These are phyloP conservation scores for Scaptomyza polygonia DNA, from an alignment of 2,888 invertebrate genomes.

Conservation along the genomic window DNA sequence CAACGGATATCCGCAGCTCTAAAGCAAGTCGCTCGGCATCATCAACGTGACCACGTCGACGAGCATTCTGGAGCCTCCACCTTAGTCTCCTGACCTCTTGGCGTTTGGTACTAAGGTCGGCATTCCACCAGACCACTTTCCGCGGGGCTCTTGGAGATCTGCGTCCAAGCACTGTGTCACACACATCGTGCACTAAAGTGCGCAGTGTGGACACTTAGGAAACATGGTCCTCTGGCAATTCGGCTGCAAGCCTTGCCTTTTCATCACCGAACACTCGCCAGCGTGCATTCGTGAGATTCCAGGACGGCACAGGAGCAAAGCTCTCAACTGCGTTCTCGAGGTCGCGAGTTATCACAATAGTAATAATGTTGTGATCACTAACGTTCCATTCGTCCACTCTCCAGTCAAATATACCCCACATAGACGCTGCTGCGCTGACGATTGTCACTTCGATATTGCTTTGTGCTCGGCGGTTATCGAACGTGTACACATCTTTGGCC, in stretches of 20 bases:
- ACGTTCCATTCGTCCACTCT: neutral
- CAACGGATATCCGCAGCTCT: neutral
- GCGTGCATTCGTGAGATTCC: constrained; percentile 12
- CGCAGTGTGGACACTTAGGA: constrained; percentile 16
- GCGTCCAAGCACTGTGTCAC: constrained; percentile 14
- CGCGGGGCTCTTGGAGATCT: constrained; percentile 3
- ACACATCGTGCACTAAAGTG: constrained; percentile 8
- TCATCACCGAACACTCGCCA: constrained; percentile 24
- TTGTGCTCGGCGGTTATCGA: neutral
- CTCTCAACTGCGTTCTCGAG: constrained; percentile 24
- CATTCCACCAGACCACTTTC: constrained; percentile 23
- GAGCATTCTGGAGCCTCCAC: constrained; percentile 26
- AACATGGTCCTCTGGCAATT: neutral
- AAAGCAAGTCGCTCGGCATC: constrained; percentile 8
- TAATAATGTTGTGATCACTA: neutral
- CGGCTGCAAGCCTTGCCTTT: constrained; percentile 3
- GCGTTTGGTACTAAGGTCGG: constrained; percentile 15
- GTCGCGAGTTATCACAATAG: neutral
- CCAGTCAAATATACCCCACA: neutral
- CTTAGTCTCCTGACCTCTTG: constrained; percentile 26
- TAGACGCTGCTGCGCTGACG: neutral
- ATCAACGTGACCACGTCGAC: neutral
- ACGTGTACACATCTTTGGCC: neutral
- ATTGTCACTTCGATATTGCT: neutral
- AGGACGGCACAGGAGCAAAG: constrained; percentile 27